A percentile compares a stretch with the other conserved stretches of the same genome.
Evolutionary conservation across 2,113 vertebrate species (phyloP).

Genomic region (Lepus timidus): DNA sequence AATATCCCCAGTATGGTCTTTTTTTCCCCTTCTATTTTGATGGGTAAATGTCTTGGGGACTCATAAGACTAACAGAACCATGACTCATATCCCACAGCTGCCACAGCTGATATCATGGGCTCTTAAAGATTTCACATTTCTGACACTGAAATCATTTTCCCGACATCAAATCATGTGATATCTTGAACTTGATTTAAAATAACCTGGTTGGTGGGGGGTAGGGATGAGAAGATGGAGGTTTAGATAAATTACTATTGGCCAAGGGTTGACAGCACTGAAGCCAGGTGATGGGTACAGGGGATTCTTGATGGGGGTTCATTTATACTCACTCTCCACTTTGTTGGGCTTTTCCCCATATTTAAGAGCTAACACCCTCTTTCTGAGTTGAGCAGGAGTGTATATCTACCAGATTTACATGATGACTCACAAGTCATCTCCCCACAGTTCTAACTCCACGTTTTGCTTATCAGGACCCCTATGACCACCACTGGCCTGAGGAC

Average conservation of each 20-base stretch:
- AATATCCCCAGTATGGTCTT: background rate
- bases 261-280: background rate
- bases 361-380: background rate
- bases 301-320: background rate
- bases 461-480: constrained; percentile 40
- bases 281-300: background rate
- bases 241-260: background rate
- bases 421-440: background rate
- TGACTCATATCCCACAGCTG: background rate
- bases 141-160: constrained; percentile 18
- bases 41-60: background rate
- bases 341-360: background rate
- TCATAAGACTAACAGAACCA: background rate
- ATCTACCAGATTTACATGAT: background rate
- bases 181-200: constrained; percentile 20
- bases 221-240: background rate
- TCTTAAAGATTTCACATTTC: constrained; percentile 37
- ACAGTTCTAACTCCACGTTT: constrained; percentile 40
- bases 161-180: constrained; percentile 33
- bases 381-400: background rate
- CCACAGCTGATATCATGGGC: background rate
- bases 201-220: background rate
- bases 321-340: background rate
- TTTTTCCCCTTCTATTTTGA: background rate
- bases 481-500: constrained; percentile 15